Conservation (phyloP, 1,140 invertebrate genomes). For the Camponotus floridanus region DNA sequence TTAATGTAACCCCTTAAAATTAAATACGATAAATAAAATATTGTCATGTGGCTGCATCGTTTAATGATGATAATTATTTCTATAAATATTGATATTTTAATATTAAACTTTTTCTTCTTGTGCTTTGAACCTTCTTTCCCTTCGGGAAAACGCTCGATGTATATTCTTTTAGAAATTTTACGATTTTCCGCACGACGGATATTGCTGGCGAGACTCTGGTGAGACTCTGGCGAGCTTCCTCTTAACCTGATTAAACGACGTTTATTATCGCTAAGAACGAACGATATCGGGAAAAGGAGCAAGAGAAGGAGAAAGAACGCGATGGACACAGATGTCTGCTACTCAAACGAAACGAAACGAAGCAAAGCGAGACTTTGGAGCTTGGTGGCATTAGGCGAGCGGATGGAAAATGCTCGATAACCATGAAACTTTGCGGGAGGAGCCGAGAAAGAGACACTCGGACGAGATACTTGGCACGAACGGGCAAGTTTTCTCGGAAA, state of each 20-base stretch:
- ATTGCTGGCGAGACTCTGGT: conserved; percentile 44
- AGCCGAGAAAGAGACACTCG: conserved; percentile 17
- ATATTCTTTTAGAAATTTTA: conserved; percentile 7
- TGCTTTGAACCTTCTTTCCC: neutral
- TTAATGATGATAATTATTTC: neutral
- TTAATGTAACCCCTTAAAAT: neutral
- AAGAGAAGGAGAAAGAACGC: neutral
- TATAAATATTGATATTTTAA: neutral
- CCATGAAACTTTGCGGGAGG: conserved; percentile 53
- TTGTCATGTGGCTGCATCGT: too few species aligned
- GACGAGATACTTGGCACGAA: conserved; percentile 43
- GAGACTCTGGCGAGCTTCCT: conserved; percentile 62
- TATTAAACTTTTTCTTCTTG: conserved; percentile 1
- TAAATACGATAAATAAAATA: neutral
- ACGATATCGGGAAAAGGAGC: conserved; percentile 24
- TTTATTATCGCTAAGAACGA: conserved; percentile 66
- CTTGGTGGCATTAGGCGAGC: conserved; percentile 5
- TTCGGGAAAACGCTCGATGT: neutral
- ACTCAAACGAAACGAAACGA: conserved; percentile 10
- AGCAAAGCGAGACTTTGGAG: neutral
- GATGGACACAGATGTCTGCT: conserved; percentile 33
- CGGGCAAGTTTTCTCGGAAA: conserved; percentile 36
- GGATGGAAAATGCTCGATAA: conserved; percentile 50
- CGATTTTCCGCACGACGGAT: conserved; percentile 28
- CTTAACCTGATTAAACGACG: conserved; percentile 76